Conservation (phyloP, 2,888 invertebrate genomes). For the Hyppa rectilinea region DNA sequence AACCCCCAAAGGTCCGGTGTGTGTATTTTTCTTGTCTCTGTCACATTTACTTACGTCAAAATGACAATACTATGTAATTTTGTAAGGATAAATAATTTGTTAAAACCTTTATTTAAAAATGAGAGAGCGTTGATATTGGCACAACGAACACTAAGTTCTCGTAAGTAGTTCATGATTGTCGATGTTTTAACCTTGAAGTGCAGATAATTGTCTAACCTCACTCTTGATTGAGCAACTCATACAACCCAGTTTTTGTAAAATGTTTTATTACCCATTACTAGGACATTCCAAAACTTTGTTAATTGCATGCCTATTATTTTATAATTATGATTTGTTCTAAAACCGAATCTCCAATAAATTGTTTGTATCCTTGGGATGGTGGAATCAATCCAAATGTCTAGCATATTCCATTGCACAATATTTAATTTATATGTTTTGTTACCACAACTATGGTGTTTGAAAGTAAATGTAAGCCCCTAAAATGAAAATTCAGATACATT, state of each 20-base stretch:
- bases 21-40: conserved; percentile 78
- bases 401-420: conserved; percentile 46
- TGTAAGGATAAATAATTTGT: conserved; percentile 78
- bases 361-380: conserved; percentile 58
- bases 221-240: conserved; percentile 59
- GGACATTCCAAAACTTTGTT: background rate
- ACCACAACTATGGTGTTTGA: background rate
- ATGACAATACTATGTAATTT: conserved; percentile 88
- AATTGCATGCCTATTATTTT: conserved; percentile 18
- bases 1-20: conserved; percentile 58
- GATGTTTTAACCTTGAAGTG: conserved; percentile 69
- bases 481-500: conserved; percentile 1
- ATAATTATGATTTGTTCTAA: background rate
- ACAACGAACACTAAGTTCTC: conserved; percentile 75
- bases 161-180: conserved; percentile 78
- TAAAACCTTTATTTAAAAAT: conserved; percentile 73
- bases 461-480: background rate
- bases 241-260: conserved; percentile 63
- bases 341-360: background rate
- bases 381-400: conserved; percentile 44
- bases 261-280: conserved; percentile 20
- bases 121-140: conserved; percentile 75
- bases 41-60: conserved; percentile 84
- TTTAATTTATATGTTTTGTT: conserved; percentile 11
- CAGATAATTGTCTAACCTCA: conserved; percentile 75